Evolutionary conservation across 2,797 vertebrate species (phyloP), one percentile per base, ranked within the genome.

Genomic region (Holocentrus rufus): DNA sequence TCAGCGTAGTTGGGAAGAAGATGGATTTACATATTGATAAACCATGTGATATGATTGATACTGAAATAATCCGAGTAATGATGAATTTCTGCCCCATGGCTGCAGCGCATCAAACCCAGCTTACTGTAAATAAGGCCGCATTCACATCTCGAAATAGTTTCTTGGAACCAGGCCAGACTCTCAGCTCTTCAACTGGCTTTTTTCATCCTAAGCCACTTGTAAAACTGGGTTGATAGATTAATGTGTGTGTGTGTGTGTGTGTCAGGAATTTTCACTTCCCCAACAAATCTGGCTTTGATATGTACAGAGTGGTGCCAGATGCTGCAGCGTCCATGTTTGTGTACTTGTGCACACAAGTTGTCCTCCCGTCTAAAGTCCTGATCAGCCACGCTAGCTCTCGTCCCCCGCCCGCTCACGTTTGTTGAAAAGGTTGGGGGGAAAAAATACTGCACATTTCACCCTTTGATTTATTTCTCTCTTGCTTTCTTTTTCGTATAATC

Each of bases 21-120:
- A 63, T 17, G 27, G 50, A 42, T 84, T 84, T 74, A 25, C 62
- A 76, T 74, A 77, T 64, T 74, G 23, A 54, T 25, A 60, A 66
- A 68, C 31, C 13, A 27, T 63, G 30, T 46, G 15, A 65, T 64
- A 50, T 34, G 20, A 7, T 74, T 53, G 69, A 18, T n/a, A 58
- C 65, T 66, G 50, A 80, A 74, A 15, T 56, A 62, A 73, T 76
- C 27, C 14, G 31, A 25, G 7, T 15, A 53, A 65, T 53, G 7
- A 14, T 52, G 4, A 31, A 58, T 58, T 7, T 47, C 46, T 47
- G 11, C 10, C 3, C 50, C 17, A 17, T 30, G 22, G 53, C 25
- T n/a, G 13, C 15, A 7, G 17, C 10, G 14, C 27, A 27, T 13
- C 14, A 3, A 30, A 53, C 23, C 52, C 5, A 54, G 23, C 5